Percentiles rank a stretch among this genome's conserved stretches.
phyloP scores from a whole-genome alignment of 2,888 invertebrate genomes.

The Cephus rjabovi region DNA sequence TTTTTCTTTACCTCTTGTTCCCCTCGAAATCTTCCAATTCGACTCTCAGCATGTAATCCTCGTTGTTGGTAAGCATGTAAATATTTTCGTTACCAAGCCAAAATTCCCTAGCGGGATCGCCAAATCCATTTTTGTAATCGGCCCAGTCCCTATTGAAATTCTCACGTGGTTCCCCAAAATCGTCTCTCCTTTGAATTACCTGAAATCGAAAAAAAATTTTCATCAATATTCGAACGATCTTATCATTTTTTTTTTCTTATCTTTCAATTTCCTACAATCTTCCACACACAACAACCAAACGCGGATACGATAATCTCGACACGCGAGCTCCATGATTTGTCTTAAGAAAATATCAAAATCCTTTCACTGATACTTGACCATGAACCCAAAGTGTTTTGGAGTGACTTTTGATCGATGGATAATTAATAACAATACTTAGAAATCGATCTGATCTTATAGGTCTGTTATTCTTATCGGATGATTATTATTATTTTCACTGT shows the following conservation, averaged over 20 bases:
- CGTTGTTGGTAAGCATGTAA: conserved; percentile 92
- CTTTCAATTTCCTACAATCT: background rate
- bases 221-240: background rate
- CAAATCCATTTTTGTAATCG: conserved; percentile 93
- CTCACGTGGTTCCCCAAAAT: conserved; percentile 87
- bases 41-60: conserved; percentile 87
- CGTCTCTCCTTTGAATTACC: conserved; percentile 92
- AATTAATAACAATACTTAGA: background rate
- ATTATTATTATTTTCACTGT: background rate
- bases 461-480: background rate
- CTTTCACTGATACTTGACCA: background rate
- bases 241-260: background rate
- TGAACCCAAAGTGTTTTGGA: background rate
- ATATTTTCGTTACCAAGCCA: conserved; percentile 96
- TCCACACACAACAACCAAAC: background rate
- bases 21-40: conserved; percentile 94
- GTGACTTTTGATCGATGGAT: background rate
- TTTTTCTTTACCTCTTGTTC: conserved; percentile 80
- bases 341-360: background rate
- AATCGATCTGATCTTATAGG: background rate
- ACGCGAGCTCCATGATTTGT: background rate
- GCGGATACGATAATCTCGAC: background rate
- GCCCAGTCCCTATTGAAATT: conserved; percentile 94
- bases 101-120: conserved; percentile 89
- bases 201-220: conserved; percentile 54